These are phyloP conservation scores for Mimas tiliae DNA, from an alignment of 2,888 invertebrate genomes.

Conservation along the genomic window DNA sequence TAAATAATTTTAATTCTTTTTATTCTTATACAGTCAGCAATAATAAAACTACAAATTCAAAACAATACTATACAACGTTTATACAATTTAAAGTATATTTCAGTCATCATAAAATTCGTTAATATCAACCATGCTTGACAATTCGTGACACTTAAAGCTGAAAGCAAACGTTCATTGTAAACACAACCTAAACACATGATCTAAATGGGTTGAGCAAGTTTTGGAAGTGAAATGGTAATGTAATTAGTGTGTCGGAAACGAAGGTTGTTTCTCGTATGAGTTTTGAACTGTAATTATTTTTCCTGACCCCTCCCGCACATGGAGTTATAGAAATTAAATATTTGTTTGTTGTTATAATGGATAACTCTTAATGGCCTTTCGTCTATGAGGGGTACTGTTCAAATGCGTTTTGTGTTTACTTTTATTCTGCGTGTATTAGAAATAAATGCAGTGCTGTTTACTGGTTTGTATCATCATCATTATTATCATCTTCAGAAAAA, in stretches of 20 bases:
- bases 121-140: no score
- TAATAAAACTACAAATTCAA: no score
- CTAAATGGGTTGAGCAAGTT: constrained; percentile 29
- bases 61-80: no score
- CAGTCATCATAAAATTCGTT: no score
- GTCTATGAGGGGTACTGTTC: background rate
- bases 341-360: constrained; percentile 34
- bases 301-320: constrained; percentile 37
- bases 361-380: constrained; percentile 28
- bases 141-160: no score
- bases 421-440: background rate
- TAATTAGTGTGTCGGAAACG: constrained; percentile 34
- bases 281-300: constrained; percentile 50
- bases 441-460: no score
- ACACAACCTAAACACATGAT: constrained; percentile 23
- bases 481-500: no score
- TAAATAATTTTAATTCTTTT: no score
- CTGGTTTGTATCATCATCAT: no score
- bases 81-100: no score
- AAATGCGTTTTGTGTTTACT: background rate
- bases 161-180: constrained; percentile 22
- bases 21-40: no score
- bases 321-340: constrained; percentile 32
- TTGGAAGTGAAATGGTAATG: constrained; percentile 31
- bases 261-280: constrained; percentile 44